A percentile compares a stretch with the other conserved stretches of the same genome.
Evolutionary conservation across 2,113 vertebrate genomes (phyloP).

Genomic region (Puma concolor): DNA sequence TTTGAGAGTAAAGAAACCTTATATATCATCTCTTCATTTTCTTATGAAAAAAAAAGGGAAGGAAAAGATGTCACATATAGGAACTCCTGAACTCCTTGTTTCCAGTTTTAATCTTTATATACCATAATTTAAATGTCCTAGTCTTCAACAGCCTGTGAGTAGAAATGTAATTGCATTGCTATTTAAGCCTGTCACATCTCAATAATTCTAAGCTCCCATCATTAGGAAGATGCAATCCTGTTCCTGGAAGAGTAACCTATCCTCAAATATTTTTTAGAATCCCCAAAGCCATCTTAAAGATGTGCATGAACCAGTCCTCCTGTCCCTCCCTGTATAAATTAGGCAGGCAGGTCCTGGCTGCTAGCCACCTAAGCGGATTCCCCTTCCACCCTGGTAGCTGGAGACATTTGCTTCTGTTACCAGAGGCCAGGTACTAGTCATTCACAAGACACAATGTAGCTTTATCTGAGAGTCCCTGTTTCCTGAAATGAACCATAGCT

Average conservation of each 20-base stretch:
- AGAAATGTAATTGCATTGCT: neutral
- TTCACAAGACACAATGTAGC: neutral
- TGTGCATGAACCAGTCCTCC: neutral
- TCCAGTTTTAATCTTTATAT: neutral
- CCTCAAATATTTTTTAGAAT: neutral
- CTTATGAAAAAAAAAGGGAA: neutral
- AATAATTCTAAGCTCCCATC: neutral
- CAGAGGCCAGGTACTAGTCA: neutral
- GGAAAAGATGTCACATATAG: neutral
- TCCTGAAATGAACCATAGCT: neutral
- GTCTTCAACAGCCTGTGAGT: neutral
- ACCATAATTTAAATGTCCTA: neutral
- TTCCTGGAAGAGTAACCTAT: neutral
- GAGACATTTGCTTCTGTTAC: neutral
- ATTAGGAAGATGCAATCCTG: neutral
- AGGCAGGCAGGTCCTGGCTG: neutral
- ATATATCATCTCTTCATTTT: neutral
- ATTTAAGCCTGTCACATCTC: neutral
- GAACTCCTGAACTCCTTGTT: neutral
- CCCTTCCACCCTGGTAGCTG: neutral
- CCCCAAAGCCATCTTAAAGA: neutral
- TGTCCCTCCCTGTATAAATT: neutral
- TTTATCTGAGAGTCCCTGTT: neutral
- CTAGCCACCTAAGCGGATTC: rapidly evolving
- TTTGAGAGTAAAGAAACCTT: slow-evolving; percentile 4